Base-by-base conservation (phyloP, 2,113 vertebrate genomes). In the Pitta sordida region DNA sequence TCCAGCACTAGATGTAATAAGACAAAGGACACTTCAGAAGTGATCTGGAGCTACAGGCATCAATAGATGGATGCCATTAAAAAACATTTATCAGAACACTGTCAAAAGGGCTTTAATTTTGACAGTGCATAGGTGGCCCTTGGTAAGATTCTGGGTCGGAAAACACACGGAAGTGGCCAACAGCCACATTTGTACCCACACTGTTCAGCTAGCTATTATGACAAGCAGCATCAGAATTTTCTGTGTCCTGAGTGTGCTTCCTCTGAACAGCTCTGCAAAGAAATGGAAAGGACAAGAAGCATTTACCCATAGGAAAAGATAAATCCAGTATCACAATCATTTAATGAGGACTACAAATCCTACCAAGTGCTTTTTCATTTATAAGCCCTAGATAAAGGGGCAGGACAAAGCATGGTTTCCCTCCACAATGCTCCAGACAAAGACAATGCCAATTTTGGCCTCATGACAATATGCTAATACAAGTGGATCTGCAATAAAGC, bases 321-420 rank as follows among this genome's bases (percentile, higher is more conserved):
- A 96, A 96, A 91, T 80, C 91, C 91, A 70, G 71, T 65, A 94
- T 63, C 89, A 83, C 51, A 79, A 68, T 86, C 26, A 7, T 83
- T 85, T 96, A 94, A 94, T 76, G 71, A 94, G 29, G 51, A 58
- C 91, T 92, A 92, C 89, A 94, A 94, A 95, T 92, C 78, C 93
- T 79, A 52, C 80, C 78, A 85, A 90, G 59, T 85, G 63, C 53
- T 91, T 90, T 90, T 85, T 85, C 51, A 74, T 91, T 92, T 85
- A 43, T 82, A 91, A 95, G 74, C 37, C 70, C 41, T 32, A 94
- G 81, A 95, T 88, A 94, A 95, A 90, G 67, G 36, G 64, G 39
- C 30, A 85, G 37, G 43, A 91, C 34, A 86, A 91, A 62, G 37
- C 22, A 36, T 17, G 11, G n/a, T 77, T 91, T 81, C 68, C 59